A percentile compares a stretch with the other conserved stretches of the same genome.
Conservation (phyloP, 2,113 vertebrate species). For the Corythornis madagascariensis region DNA sequence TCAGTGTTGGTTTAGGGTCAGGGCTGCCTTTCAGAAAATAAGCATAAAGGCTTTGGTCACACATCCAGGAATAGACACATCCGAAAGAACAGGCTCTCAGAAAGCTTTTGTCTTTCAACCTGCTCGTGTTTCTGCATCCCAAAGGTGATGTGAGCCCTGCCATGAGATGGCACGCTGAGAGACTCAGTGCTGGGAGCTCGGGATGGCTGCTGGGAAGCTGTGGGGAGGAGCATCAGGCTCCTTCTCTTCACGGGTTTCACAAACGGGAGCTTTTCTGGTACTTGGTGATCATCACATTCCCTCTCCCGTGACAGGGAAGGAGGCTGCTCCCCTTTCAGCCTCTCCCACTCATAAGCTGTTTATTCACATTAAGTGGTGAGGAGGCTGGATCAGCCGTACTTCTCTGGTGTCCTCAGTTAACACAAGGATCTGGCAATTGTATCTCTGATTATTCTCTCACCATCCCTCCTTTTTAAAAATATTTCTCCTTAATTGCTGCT, state of each 20-base stretch:
- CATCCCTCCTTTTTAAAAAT: constrained; percentile 44
- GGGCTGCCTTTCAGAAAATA: not conserved
- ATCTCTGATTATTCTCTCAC: constrained; percentile 1
- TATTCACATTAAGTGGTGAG: constrained; percentile 50
- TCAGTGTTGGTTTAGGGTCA: not conserved
- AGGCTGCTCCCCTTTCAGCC: constrained; percentile 58
- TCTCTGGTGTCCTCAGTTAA: constrained; percentile 38
- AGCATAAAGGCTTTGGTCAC: not conserved
- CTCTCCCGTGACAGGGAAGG: constrained; percentile 37
- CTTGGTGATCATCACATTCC: constrained; percentile 42
- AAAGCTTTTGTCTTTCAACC: not conserved
- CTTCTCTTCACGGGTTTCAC: constrained; percentile 23
- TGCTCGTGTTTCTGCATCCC: not conserved
- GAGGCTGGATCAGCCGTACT: constrained; percentile 7
- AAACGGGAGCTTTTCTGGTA: constrained; percentile 47
- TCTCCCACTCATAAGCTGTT: constrained; percentile 50
- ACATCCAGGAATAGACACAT: not conserved
- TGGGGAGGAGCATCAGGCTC: constrained; percentile 13
- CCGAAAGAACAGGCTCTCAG: not conserved
- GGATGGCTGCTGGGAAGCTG: not conserved
- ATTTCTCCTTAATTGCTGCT: constrained; percentile 64
- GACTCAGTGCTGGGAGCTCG: not conserved
- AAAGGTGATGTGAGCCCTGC: not conserved
- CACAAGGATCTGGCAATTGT: not conserved
- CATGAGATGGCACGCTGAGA: not conserved